Conservation (phyloP, 2,113 vertebrate genomes). For the Hemichromis elongatus region DNA sequence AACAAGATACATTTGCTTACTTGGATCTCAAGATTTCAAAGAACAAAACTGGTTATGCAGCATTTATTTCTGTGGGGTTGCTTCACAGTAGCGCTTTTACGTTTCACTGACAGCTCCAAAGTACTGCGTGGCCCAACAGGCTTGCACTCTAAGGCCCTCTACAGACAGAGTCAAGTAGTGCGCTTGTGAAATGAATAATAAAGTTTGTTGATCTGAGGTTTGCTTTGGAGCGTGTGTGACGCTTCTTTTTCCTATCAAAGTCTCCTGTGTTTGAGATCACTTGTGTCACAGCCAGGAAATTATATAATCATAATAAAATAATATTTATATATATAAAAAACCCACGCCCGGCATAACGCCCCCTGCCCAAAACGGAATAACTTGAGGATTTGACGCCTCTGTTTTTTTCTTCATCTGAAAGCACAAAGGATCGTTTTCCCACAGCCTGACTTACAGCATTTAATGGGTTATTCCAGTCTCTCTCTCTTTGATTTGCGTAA, state of each 20-base stretch:
- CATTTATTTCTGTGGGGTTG: background rate
- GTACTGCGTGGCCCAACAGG: background rate
- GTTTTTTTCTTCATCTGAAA: background rate
- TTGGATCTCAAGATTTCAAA: background rate
- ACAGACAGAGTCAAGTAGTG: background rate
- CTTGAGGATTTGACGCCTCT: background rate
- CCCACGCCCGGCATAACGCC: background rate
- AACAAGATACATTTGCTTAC: background rate
- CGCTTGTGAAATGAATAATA: background rate
- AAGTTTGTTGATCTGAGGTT: background rate
- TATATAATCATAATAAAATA: background rate
- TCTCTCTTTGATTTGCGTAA: background rate
- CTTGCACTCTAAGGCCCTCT: constrained; percentile 2
- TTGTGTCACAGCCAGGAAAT: background rate
- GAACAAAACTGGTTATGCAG: background rate
- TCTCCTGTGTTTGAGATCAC: background rate
- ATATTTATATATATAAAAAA: background rate
- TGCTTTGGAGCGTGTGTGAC: background rate
- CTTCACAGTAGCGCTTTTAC: background rate
- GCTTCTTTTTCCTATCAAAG: background rate
- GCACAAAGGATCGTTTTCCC: background rate
- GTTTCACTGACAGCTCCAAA: background rate
- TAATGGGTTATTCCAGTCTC: constrained; percentile 14
- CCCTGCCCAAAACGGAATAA: background rate
- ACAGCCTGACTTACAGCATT: background rate